These are phyloP conservation scores for Chaetodon trifascialis DNA, from an alignment of 2,113 vertebrate species.

Conservation along the genomic window DNA sequence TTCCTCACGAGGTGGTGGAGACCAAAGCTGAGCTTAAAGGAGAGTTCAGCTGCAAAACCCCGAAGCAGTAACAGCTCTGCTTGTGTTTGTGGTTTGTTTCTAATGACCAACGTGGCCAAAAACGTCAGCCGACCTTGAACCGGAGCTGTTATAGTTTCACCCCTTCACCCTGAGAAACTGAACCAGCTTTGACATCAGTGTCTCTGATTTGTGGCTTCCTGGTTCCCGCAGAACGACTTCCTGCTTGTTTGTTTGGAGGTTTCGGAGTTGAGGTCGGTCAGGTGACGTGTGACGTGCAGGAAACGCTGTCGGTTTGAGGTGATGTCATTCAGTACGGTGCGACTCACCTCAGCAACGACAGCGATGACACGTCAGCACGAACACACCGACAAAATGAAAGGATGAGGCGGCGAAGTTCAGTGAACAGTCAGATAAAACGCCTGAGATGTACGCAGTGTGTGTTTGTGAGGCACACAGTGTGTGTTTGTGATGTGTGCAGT, in stretches of 20 bases:
- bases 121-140: not conserved
- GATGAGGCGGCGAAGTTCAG: not conserved
- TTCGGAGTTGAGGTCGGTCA: not conserved
- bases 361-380: not conserved
- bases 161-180: too few species aligned
- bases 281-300: not conserved
- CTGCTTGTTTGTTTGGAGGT: constrained; percentile 15
- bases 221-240: constrained; percentile 9
- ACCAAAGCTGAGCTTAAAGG: not conserved
- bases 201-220: not conserved
- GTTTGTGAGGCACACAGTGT: too few species aligned
- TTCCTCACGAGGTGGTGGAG: not conserved
- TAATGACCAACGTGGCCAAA: not conserved
- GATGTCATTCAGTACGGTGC: not conserved
- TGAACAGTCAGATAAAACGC: too few species aligned
- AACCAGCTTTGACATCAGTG: not conserved
- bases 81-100: not conserved
- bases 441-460: not conserved
- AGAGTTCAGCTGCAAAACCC: too few species aligned
- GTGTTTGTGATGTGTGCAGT: too few species aligned
- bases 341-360: not conserved
- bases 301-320: not conserved
- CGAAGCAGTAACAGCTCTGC: not conserved
- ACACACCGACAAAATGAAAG: not conserved
- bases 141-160: too few species aligned